Evolutionary conservation across 2,113 vertebrate genomes (phyloP), one percentile per base, ranked within the genome.

Genomic region (Vidua macroura): DNA sequence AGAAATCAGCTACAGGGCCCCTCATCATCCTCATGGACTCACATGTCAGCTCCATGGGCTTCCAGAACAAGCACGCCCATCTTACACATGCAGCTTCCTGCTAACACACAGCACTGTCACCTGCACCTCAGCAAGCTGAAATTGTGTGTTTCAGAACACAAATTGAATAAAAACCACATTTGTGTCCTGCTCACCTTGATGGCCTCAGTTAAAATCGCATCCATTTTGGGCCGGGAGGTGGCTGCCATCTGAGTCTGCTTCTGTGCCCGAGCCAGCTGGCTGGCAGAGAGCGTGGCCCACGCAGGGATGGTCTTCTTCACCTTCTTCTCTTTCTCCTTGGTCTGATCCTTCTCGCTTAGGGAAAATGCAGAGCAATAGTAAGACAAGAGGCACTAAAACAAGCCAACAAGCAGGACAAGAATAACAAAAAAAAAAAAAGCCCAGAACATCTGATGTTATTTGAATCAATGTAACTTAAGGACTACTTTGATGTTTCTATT

Each of bases 251-350:
- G 97, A 30, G 98, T 97, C 79, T 98, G 98, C 96, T 98, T 99
- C 97, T 99, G 98, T 17, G 99, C 98, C 9, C 98, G 98, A 31
- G 98, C 98, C 27, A 99, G 98, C 97, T 99, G 99, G 97, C 97
- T 98, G 86, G 98, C 97, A 31, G 98, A 97, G 82, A 99, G 97
- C 11, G 99, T 99, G 20, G 99, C 99, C 99, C 99, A 99, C 0
- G 98, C 98, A 46, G 99, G 99, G 95, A 99, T 99, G 44, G 98
- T 99, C 97, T 98, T 98, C 92, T 99, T 99, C 97, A 99, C 98
- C 93, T 99, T 99, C 98, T 99, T 99, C 93, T 97, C 98, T 97
- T 99, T 99, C 96, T 98, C 98, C 93, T 98, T 98, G 41, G 98
- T 97, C 63, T 98, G 98, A 64, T 99, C 99, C 96, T 99, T 99